Evolutionary conservation across 1,140 invertebrate species (phyloP).

Genomic region (Adelges cooleyi): DNA sequence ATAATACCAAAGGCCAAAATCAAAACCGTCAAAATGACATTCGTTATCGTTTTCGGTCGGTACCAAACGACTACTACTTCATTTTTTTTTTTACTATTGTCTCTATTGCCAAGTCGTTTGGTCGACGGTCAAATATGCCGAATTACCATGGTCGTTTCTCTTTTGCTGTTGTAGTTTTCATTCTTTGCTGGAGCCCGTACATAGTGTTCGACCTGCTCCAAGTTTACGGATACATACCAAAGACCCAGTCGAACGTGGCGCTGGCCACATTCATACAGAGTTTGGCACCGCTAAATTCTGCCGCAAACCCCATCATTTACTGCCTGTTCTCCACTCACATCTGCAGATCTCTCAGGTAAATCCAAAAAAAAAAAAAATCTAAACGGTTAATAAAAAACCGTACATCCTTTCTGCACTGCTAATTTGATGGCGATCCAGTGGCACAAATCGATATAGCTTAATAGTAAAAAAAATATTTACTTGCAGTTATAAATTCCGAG

Average conservation of each 20-base stretch:
- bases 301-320: slow-evolving; percentile 90
- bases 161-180: slow-evolving; percentile 61
- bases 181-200: slow-evolving; percentile 91
- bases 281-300: slow-evolving; percentile 82
- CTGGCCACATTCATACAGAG: slow-evolving; percentile 87
- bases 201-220: slow-evolving; percentile 86
- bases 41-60: slow-evolving; percentile 87
- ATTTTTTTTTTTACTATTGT: not conserved
- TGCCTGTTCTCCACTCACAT: slow-evolving; percentile 85
- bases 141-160: too few relatives aligned
- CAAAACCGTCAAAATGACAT: slow-evolving; percentile 95
- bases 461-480: not conserved
- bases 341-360: slow-evolving; percentile 71
- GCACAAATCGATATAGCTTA: not conserved
- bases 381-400: not conserved
- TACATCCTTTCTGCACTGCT: not conserved
- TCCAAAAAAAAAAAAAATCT: not conserved
- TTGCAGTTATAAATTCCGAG: too few relatives aligned
- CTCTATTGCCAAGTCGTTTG: not conserved
- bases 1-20: slow-evolving; percentile 89
- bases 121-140: not conserved
- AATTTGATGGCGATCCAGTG: not conserved
- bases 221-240: slow-evolving; percentile 73
- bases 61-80: slow-evolving; percentile 22
- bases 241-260: slow-evolving; percentile 65